Evolutionary conservation across 2,113 vertebrate species (phyloP).

Genomic region (Pica pica): DNA sequence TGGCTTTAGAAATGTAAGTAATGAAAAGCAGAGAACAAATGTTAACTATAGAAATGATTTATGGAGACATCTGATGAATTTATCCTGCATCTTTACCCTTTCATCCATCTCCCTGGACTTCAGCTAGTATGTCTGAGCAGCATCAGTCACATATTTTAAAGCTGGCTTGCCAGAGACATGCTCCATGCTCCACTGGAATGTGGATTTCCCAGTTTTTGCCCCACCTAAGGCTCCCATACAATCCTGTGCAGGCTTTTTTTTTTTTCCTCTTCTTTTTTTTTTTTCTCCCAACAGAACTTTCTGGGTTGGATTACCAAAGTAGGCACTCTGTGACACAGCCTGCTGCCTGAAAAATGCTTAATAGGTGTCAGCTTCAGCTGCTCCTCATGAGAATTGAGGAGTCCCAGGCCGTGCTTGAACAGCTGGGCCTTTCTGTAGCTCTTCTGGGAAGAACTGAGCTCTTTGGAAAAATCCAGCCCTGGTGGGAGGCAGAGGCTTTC

Average conservation of each 20-base stretch:
- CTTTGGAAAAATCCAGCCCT: neutral
- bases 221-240: neutral
- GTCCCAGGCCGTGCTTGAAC: neutral
- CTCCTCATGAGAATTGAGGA: neutral
- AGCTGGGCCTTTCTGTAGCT: neutral
- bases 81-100: slow-evolving; percentile 42
- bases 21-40: slow-evolving; percentile 45
- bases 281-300: neutral
- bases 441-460: neutral
- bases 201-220: slow-evolving; percentile 27
- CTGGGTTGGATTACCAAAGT: neutral
- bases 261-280: neutral
- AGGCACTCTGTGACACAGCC: neutral
- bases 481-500: neutral
- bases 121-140: neutral
- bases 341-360: neutral
- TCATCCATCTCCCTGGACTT: slow-evolving; percentile 26
- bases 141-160: slow-evolving; percentile 8
- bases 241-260: neutral
- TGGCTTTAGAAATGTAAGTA: slow-evolving; percentile 50
- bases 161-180: neutral
- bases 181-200: neutral
- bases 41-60: slow-evolving; percentile 38
- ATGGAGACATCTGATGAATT: slow-evolving; percentile 53
- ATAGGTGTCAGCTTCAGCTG: neutral